Base-by-base conservation (phyloP, 2,797 vertebrate species). In the Neosalanx taihuensis region DNA sequence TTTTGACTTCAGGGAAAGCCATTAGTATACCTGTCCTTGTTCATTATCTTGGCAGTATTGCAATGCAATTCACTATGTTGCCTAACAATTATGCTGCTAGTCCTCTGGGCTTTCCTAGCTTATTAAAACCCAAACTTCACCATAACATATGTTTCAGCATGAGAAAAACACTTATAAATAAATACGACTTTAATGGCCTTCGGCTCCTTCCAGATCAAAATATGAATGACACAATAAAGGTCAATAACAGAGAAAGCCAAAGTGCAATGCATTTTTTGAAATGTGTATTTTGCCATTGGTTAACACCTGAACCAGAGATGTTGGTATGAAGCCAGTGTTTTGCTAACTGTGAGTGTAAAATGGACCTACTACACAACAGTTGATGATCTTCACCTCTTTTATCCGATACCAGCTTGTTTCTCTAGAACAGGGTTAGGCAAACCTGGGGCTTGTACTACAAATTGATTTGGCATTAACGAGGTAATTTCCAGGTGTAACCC, bases 121-220 rank as follows among this genome's bases (percentile, higher is more conserved):
- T 92, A 94, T 92, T 91, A 92, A 90, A 94, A 92, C 82, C 79
- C 51, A 85, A 90, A 90, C 88, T 92, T 91, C 89, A 91, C 90
- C 88, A 87, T 88, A 88, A 90, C 89, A 89, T 91, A 91, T 89
- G 89, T 91, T 89, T 91, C 90, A 84, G 87, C 84, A 78, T 81
- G 85, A 84, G 83, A 81, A 83, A 85, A 88, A 84, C 89, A 88
- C 82, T 85, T 88, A 85, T 87, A 88, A 91, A 90, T 89, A 90
- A 90, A 90, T 83, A 76, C 87, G 88, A 91, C 89, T 84, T 89
- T 91, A 89, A 89, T 90, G 91, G 86, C 88, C 89, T 85, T 86
- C 79, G 82, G 88, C 90, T 88, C 85, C 86, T 87, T 77, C 79
- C 88, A 87, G 89, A 88, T 90, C 83, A 89, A 72, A 91, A 84